Conservation (phyloP, 2,888 invertebrate species). For the Hyposoter dolosus region DNA sequence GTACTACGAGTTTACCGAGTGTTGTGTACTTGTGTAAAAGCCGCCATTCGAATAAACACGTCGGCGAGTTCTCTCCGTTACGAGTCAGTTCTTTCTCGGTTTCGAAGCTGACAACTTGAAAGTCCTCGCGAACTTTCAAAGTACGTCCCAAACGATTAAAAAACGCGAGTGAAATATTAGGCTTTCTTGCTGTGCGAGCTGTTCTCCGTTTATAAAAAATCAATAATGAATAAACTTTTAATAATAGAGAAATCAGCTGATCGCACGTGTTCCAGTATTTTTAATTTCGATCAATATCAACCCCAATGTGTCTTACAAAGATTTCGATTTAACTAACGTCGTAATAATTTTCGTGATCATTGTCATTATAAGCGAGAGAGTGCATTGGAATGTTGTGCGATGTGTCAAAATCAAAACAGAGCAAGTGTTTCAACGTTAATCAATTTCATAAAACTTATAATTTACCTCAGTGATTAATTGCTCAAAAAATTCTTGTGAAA, state of each 20-base stretch:
- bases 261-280: background rate
- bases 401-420: background rate
- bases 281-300: background rate
- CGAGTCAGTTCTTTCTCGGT: conserved; percentile 64
- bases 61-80: conserved; percentile 50
- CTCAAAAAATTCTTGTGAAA: background rate
- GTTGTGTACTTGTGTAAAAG: conserved; percentile 42
- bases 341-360: conserved; percentile 68
- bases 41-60: conserved; percentile 54
- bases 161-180: background rate
- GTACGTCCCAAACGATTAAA: background rate
- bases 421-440: background rate
- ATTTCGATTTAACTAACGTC: conserved; percentile 22
- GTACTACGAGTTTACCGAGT: conserved; percentile 57
- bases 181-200: no score
- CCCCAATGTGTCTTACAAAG: no score
- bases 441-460: background rate
- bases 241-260: background rate
- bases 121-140: conserved; percentile 21
- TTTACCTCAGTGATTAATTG: background rate
- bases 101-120: conserved; percentile 54
- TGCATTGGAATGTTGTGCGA: background rate
- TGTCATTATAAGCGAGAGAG: conserved; percentile 58
- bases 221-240: background rate
- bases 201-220: no score